phyloP scores from a whole-genome alignment of 2,888 invertebrate species.

The Dasysyrphus albostriatus region DNA sequence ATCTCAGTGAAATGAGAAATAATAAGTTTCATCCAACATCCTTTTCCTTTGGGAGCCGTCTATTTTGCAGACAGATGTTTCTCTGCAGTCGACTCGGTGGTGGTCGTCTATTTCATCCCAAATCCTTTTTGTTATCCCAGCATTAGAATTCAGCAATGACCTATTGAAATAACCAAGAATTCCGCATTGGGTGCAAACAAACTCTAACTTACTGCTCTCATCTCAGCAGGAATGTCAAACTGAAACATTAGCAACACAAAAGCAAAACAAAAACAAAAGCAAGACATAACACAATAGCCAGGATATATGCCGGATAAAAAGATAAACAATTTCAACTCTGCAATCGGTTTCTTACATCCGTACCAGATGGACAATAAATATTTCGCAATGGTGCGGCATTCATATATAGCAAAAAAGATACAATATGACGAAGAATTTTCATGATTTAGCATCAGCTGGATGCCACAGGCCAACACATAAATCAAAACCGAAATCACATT shows the following conservation, averaged over 20 bases:
- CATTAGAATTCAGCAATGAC: conserved; percentile 45
- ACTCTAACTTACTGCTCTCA: conserved; percentile 15
- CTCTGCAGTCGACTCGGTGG: background rate
- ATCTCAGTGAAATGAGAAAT: background rate
- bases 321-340: conserved; percentile 61
- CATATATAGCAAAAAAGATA: conserved; percentile 44
- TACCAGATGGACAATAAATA: conserved; percentile 38
- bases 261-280: conserved; percentile 32
- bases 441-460: conserved; percentile 59
- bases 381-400: conserved; percentile 22
- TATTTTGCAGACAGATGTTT: conserved; percentile 19
- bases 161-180: conserved; percentile 47
- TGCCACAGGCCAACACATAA: conserved; percentile 57
- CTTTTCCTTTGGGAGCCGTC: conserved; percentile 23
- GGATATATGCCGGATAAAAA: conserved; percentile 47
- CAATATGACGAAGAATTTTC: conserved; percentile 29
- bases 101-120: background rate
- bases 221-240: conserved; percentile 51
- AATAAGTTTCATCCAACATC: background rate
- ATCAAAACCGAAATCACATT: conserved; percentile 73
- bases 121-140: conserved; percentile 25
- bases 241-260: conserved; percentile 35
- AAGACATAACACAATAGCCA: conserved; percentile 27
- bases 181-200: conserved; percentile 25
- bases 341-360: conserved; percentile 57